phyloP scores from a whole-genome alignment of 2,888 invertebrate genomes.

The Lobophora halterata region DNA sequence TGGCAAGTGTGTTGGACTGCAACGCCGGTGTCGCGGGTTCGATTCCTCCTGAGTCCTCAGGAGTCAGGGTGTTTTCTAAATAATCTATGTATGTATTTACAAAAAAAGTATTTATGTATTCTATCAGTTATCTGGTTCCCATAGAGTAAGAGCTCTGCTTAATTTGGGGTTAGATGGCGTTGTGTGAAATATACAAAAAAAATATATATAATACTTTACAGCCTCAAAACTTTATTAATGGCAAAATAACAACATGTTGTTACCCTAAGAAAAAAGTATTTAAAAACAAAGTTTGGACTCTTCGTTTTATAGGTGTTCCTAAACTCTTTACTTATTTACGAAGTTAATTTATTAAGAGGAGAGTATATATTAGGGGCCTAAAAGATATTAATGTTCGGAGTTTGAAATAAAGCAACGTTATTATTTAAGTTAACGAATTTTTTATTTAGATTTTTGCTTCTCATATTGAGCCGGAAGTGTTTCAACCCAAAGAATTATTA shows the following conservation, averaged over 20 bases:
- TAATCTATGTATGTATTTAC: too few relatives aligned
- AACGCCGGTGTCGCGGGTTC: too few relatives aligned
- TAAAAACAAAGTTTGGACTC: conserved; percentile 16
- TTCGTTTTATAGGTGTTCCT: conserved; percentile 46
- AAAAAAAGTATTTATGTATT: too few relatives aligned
- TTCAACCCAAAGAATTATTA: conserved; percentile 13
- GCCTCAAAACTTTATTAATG: conserved; percentile 16
- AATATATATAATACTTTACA: too few relatives aligned
- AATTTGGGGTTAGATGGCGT: too few relatives aligned
- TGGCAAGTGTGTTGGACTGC: too few relatives aligned
- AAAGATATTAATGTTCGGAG: conserved; percentile 49
- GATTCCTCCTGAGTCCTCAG: too few relatives aligned
- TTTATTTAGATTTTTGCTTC: conserved; percentile 18
- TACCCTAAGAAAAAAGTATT: conserved; percentile 13
- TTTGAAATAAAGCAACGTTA: conserved; percentile 44
- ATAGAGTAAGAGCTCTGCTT: too few relatives aligned
- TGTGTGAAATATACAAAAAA: too few relatives aligned
- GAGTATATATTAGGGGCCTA: conserved; percentile 49
- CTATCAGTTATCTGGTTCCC: too few relatives aligned
- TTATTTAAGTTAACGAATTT: conserved; percentile 28
- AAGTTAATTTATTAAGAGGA: conserved; percentile 56
- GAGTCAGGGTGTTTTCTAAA: too few relatives aligned
- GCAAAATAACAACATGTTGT: conserved; percentile 19
- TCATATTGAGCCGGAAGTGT: conserved; percentile 13
- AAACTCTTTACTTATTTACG: conserved; percentile 53